phyloP scores from a whole-genome alignment of 2,113 vertebrate genomes.

The Danionella cerebrum region DNA sequence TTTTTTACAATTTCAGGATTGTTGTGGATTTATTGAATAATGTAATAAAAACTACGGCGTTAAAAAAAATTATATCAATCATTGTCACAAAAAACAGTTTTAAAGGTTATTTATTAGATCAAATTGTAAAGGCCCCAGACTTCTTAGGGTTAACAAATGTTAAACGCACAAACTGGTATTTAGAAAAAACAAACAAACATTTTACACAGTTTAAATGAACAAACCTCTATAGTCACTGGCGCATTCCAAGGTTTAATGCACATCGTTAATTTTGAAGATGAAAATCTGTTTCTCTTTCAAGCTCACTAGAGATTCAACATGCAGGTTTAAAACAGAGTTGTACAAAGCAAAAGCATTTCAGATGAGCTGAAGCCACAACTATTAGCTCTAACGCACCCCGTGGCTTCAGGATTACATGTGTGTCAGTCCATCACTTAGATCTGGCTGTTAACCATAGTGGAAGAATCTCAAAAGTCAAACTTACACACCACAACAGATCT shows the following conservation, averaged over 20 bases:
- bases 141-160: no score
- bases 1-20: no score
- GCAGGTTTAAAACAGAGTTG: not conserved
- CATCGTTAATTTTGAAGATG: not conserved
- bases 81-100: no score
- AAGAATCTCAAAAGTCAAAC: not conserved
- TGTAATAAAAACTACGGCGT: no score
- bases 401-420: conserved; percentile 1
- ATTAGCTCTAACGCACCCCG: conserved; percentile 2
- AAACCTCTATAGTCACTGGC: no score
- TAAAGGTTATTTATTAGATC: no score
- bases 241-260: not conserved
- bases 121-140: no score
- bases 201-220: no score
- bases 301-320: not conserved
- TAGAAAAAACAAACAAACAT: no score
- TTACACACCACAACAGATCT: not conserved
- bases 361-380: conserved; percentile 3
- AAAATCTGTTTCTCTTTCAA: not conserved
- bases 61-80: no score
- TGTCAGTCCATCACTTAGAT: not conserved
- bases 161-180: no score
- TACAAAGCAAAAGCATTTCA: not conserved
- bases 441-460: not conserved
- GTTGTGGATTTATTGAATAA: no score